phyloP scores from a whole-genome alignment of 2,888 invertebrate genomes.

The Aphelenchoides bicaudatus region DNA sequence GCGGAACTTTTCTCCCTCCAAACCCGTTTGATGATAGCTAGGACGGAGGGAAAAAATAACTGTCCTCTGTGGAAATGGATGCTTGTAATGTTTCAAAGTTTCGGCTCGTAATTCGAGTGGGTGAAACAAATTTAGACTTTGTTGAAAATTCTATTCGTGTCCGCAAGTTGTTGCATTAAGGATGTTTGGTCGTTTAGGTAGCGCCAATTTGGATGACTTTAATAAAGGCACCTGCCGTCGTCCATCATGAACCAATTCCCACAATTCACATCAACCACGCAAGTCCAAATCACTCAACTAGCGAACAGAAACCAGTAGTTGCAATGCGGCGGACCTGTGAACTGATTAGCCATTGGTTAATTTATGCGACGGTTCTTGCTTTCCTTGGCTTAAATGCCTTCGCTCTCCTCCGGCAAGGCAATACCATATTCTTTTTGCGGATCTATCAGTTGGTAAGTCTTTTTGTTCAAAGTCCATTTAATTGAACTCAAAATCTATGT shows the following conservation, averaged over 20 bases:
- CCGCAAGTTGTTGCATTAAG: too few relatives aligned
- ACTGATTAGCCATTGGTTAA: slow-evolving; percentile 12
- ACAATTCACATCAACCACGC: background rate
- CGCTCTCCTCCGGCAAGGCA: slow-evolving; percentile 30
- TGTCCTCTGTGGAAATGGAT: too few relatives aligned
- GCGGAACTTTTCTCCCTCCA: too few relatives aligned
- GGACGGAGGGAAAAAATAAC: too few relatives aligned
- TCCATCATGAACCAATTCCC: slow-evolving; percentile 2
- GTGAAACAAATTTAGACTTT: too few relatives aligned
- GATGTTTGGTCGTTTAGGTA: too few relatives aligned
- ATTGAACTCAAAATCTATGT: background rate
- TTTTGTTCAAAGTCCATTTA: background rate
- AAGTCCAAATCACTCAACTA: background rate
- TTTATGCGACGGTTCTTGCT: slow-evolving; percentile 8
- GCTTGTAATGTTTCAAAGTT: too few relatives aligned
- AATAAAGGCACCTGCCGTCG: slow-evolving; percentile 2
- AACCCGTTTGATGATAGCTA: too few relatives aligned
- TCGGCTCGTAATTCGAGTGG: too few relatives aligned
- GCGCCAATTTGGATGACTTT: slow-evolving; percentile 2
- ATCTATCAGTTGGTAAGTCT: slow-evolving; percentile 49
- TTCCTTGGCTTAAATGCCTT: slow-evolving; percentile 5
- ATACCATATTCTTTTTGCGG: slow-evolving; percentile 54
- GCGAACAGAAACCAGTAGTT: background rate
- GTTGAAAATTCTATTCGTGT: background rate
- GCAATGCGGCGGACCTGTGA: background rate